Evolutionary conservation across 2,888 invertebrate genomes (phyloP).

Genomic region (Sphaerolaimus hirsutus): DNA sequence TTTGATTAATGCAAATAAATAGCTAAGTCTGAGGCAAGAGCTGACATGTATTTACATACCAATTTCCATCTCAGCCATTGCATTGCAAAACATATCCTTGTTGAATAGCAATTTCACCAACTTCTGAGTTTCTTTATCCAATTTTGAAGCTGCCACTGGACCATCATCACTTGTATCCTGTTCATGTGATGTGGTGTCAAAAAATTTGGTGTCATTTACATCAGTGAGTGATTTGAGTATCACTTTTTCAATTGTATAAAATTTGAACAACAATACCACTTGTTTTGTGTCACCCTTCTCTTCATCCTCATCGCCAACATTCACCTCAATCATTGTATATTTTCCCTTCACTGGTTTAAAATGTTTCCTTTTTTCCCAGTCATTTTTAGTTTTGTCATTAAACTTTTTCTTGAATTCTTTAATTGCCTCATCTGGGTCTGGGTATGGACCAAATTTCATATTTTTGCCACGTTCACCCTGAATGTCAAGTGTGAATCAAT

Average conservation of each 20-base stretch:
- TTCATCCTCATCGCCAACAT: constrained; percentile 24
- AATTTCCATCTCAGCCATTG: constrained; percentile 27
- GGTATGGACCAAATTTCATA: constrained; percentile 9
- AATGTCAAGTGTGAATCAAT: background rate
- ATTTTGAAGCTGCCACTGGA: no score
- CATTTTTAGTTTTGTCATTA: constrained; percentile 29
- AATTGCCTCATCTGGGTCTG: constrained; percentile 17
- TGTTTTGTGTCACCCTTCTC: no score
- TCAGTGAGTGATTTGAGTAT: no score
- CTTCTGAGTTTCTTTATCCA: constrained; percentile 24
- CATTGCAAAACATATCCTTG: constrained; percentile 28
- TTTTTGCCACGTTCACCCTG: constrained; percentile 26
- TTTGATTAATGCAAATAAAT: no score
- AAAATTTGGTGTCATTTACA: no score
- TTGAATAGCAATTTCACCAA: constrained; percentile 28
- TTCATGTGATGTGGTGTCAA: no score
- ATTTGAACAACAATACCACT: no score
- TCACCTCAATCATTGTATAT: constrained; percentile 30
- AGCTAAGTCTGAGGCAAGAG: no score
- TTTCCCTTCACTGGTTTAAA: constrained; percentile 26
- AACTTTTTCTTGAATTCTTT: constrained; percentile 30
- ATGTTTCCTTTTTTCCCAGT: constrained; percentile 24
- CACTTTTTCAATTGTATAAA: no score
- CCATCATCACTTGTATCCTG: no score
- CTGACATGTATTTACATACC: constrained; percentile 12